Evolutionary conservation across 2,797 vertebrate genomes (phyloP).

Genomic region (Urophycis tenuis): DNA sequence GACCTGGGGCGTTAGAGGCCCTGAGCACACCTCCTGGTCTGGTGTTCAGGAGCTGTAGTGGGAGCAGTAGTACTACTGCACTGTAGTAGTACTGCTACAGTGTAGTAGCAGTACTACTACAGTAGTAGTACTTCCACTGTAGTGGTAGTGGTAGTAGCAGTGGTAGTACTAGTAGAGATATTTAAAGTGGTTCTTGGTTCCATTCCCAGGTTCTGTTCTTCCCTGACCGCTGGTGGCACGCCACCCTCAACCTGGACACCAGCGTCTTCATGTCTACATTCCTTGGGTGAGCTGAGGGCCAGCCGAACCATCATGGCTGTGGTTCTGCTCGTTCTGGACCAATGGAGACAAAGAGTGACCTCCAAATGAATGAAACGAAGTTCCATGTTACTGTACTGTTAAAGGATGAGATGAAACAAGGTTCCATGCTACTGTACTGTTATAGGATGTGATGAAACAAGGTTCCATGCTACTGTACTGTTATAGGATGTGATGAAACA

Average conservation of each 20-base stretch:
- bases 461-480: too few relatives aligned
- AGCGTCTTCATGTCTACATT: constrained; percentile 95
- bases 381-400: background rate
- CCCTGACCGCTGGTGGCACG: constrained; percentile 92
- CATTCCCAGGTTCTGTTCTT: constrained; percentile 81
- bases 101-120: too few relatives aligned
- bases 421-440: background rate
- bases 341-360: background rate
- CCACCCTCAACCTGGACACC: constrained; percentile 87
- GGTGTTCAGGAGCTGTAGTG: too few relatives aligned
- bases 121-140: too few relatives aligned
- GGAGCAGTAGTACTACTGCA: too few relatives aligned
- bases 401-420: too few relatives aligned
- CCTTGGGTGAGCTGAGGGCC: constrained; percentile 77
- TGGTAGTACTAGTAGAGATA: background rate
- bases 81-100: too few relatives aligned
- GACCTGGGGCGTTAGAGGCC: too few relatives aligned
- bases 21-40: too few relatives aligned
- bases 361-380: background rate
- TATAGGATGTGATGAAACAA: too few relatives aligned
- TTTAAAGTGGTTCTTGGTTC: background rate
- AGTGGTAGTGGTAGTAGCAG: too few relatives aligned
- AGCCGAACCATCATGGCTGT: background rate
- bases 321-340: background rate
- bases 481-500: too few relatives aligned